Evolutionary conservation across 2,888 invertebrate genomes (phyloP).

Genomic region (Emesis furor): DNA sequence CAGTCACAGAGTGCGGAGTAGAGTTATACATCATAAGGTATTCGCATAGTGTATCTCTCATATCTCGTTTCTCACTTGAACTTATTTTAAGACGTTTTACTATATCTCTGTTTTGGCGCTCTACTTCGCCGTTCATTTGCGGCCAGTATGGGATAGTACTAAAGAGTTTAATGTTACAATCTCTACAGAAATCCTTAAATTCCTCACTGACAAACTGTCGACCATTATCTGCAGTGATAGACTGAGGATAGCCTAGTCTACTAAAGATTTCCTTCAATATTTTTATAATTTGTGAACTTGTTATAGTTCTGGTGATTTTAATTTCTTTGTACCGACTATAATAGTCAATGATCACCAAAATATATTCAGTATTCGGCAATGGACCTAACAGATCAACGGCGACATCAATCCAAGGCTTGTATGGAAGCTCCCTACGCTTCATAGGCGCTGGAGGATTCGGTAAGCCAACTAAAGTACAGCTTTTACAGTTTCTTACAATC

Average conservation of each 20-base stretch:
- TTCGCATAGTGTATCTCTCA: slow-evolving; percentile 32
- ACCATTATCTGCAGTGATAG: no score
- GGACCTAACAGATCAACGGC: slow-evolving; percentile 74
- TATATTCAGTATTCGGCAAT: slow-evolving; percentile 44
- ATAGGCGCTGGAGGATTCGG: slow-evolving; percentile 60
- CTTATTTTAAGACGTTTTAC: slow-evolving; percentile 33
- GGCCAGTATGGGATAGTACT: slow-evolving; percentile 75
- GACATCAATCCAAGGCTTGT: slow-evolving; percentile 59
- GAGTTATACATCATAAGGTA: slow-evolving; percentile 23
- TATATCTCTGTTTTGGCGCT: slow-evolving; percentile 49
- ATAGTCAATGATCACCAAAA: slow-evolving; percentile 50
- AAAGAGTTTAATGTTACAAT: slow-evolving; percentile 60
- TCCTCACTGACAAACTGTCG: no score
- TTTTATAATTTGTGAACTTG: slow-evolving; percentile 11
- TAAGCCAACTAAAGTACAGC: slow-evolving; percentile 61
- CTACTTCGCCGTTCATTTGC: slow-evolving; percentile 75
- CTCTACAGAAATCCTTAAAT: background rate
- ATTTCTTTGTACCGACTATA: slow-evolving; percentile 57
- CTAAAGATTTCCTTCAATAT: no score
- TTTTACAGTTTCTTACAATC: slow-evolving; percentile 55
- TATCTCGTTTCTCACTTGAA: slow-evolving; percentile 49
- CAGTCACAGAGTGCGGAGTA: background rate
- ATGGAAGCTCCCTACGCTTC: slow-evolving; percentile 60
- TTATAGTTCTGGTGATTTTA: background rate
- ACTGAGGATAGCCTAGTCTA: no score